Evolutionary conservation across 2,797 vertebrate genomes (phyloP), one percentile per base, ranked within the genome.

Genomic region (Syndactyla subalaris): DNA sequence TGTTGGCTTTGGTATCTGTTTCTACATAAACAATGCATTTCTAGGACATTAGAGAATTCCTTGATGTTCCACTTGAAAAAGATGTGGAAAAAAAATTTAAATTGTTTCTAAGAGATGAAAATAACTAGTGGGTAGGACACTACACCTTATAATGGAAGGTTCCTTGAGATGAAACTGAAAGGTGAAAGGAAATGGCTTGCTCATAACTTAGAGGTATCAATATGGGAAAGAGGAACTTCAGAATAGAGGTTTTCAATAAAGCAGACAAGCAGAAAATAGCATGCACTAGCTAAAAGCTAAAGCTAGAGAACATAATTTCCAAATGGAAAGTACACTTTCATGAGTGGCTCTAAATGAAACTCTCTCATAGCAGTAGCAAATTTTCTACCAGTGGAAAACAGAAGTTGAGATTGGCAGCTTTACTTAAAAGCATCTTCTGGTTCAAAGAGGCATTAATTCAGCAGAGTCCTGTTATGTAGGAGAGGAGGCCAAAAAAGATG

Each of bases 351-450:
- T 77, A 86, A 95, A 92, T 72, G 58, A 45, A 76, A 39, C 21
- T 63, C 96, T 61, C 68, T 74, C 45, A 34, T 46, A 48, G 20
- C 32, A 66, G 27, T 18, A 41, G 38, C 4, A 4, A 86, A 93
- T 96, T 95, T 93, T 92, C 70, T 74, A 61, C 46, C 66, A 72
- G 34, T 63, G 22, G 41, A 88, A 86, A 92, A 81, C 12, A 93
- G 52, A 80, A 92, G 80, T 63, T 38, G 54, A 61, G 68, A 80
- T 76, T 73, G 66, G 22, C 63, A 91, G 39, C n/a, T 83, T 79
- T 85, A 87, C 59, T 26, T 89, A 62, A 85, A 89, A 88, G 48
- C 23, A 45, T 21, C 16, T 79, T 79, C 57, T 88, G 36, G 22
- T 82, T 71, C 32, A 59, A 54, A 65, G 30, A 52, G 14, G 2